Conservation (phyloP, 2,888 invertebrate genomes). For the Meta bourneti region DNA sequence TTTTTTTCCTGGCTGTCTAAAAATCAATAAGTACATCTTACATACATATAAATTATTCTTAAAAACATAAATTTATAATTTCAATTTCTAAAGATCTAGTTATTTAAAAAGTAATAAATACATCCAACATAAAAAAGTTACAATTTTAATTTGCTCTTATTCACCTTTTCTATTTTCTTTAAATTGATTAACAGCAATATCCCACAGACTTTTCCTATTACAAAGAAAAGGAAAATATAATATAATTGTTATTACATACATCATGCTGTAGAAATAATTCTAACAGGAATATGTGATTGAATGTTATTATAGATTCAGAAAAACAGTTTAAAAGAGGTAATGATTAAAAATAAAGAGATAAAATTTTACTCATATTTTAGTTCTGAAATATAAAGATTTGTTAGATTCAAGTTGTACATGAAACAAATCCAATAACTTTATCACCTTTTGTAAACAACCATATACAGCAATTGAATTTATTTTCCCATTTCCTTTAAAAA, state of each 20-base stretch:
- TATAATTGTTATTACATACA: background rate
- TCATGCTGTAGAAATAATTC: background rate
- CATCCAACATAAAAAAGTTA: no score
- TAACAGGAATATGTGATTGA: no score
- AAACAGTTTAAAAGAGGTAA: background rate
- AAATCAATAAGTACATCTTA: background rate
- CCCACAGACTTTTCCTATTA: constrained; percentile 61
- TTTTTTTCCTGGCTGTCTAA: constrained; percentile 44
- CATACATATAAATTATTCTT: background rate
- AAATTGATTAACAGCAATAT: constrained; percentile 65
- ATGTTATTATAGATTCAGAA: background rate
- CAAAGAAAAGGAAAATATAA: background rate
- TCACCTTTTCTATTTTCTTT: constrained; percentile 55
- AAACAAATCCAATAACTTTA: no score
- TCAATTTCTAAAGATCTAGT: no score
- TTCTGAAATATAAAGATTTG: no score
- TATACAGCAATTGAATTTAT: no score
- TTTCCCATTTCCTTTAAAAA: no score
- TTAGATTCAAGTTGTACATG: no score
- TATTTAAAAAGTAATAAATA: no score
- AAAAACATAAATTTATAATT: background rate
- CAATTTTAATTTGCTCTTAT: no score
- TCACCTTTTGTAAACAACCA: no score
- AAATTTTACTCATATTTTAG: no score
- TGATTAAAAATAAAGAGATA: background rate